These are phyloP conservation scores for Brachyistius frenatus DNA, from an alignment of 2,113 vertebrate genomes.

Conservation along the genomic window DNA sequence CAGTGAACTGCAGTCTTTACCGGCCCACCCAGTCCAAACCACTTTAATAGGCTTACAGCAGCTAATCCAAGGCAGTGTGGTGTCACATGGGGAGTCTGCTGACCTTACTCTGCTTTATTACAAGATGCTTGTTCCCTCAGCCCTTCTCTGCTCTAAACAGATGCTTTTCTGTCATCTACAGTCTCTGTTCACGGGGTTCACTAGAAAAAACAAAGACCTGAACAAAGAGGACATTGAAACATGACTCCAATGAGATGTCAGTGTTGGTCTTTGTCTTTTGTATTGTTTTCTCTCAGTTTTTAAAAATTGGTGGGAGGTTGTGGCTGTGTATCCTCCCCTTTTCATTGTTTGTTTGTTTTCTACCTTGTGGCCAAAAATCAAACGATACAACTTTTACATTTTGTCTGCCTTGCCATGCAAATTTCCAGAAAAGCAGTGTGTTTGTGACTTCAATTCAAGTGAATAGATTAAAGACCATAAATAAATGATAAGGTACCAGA, in stretches of 20 bases:
- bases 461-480: too few relatives aligned
- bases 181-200: neutral
- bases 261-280: neutral
- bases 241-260: rapidly evolving
- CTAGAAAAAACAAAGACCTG: neutral
- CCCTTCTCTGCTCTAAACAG: slow-evolving; percentile 19
- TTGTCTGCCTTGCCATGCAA: neutral
- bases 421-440: too few relatives aligned
- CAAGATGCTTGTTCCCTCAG: slow-evolving; percentile 42
- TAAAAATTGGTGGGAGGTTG: too few relatives aligned
- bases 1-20: slow-evolving; percentile 23
- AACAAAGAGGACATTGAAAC: neutral
- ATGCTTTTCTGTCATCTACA: neutral
- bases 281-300: too few relatives aligned
- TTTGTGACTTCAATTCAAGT: too few relatives aligned
- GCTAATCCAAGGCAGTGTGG: slow-evolving; percentile 67
- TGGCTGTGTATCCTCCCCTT: too few relatives aligned
- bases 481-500: too few relatives aligned
- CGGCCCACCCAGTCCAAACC: slow-evolving; percentile 41
- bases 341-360: too few relatives aligned
- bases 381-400: neutral
- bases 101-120: slow-evolving; percentile 71
- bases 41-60: slow-evolving; percentile 71
- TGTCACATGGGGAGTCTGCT: slow-evolving; percentile 71
- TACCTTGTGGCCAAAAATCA: neutral